phyloP scores from a whole-genome alignment of 2,888 invertebrate genomes.

The Mystacides longicornis region DNA sequence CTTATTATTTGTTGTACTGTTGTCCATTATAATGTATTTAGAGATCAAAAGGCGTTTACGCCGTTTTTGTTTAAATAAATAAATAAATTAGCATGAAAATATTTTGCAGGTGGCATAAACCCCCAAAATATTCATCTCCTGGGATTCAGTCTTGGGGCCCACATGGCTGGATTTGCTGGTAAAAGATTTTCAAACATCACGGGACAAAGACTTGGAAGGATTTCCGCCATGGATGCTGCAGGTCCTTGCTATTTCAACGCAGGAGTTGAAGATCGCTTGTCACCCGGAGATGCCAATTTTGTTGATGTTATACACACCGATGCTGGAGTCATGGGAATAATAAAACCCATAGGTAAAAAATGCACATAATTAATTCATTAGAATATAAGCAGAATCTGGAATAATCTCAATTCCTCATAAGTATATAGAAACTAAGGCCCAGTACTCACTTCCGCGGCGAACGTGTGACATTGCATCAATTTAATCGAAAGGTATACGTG shows the following conservation, averaged over 20 bases:
- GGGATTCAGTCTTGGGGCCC: slow-evolving; percentile 20
- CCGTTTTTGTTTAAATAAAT: too few species aligned
- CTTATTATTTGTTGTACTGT: too few species aligned
- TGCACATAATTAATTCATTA: too few species aligned
- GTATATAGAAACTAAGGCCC: too few species aligned
- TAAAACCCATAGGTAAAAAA: slow-evolving; percentile 15
- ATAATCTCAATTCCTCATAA: too few species aligned
- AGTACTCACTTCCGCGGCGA: too few species aligned
- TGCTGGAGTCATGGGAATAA: slow-evolving; percentile 15
- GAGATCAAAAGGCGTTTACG: too few species aligned
- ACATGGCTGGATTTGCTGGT: slow-evolving; percentile 16
- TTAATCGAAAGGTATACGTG: too few species aligned
- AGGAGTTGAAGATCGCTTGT: slow-evolving; percentile 3
- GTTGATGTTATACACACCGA: slow-evolving; percentile 21
- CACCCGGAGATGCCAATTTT: slow-evolving; percentile 13
- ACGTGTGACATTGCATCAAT: too few species aligned
- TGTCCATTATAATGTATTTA: too few species aligned
- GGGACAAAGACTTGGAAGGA: slow-evolving; percentile 18
- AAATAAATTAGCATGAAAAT: too few species aligned
- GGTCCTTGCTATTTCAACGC: slow-evolving; percentile 23
- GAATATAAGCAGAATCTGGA: too few species aligned
- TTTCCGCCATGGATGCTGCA: slow-evolving; percentile 17
- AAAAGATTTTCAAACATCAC: slow-evolving; percentile 4
- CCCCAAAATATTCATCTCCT: slow-evolving; percentile 9
- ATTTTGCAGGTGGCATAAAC: slow-evolving; percentile 9